Base-by-base conservation (phyloP, 2,888 invertebrate genomes). In the Agonopterix alstromeriana region DNA sequence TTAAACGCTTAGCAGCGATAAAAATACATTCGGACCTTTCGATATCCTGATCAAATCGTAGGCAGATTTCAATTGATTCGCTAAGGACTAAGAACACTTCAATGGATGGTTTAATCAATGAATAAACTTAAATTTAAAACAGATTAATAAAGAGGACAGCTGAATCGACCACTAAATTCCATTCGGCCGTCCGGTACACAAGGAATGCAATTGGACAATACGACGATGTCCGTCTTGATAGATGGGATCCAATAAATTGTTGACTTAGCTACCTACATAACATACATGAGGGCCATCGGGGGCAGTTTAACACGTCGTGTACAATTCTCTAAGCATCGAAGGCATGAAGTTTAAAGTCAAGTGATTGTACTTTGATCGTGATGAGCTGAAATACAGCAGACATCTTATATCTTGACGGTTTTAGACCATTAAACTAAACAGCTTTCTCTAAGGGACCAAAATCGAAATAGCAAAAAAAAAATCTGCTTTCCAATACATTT, bases 131-230 rank as follows among this genome's bases (percentile, higher is more conserved):
- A 56, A 60, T 66, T 56, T 61, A 56, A 64, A 63, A 64, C 58
- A 55, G 59, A 67, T 67, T 59, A 62, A 63, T 64, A 63, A 65
- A 53, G 53, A 54, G 54, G 62, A 63, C 64, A 56, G 57, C 47
- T 55, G 60, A 64, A 69, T 71, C 60, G 63, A 55, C 59, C 57
- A 67, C 57, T 68, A 67, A 74, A 80, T 78, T 73, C 73, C 62
- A 55, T 52, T 61, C 56, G 61, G 56, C 51, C 56, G 60, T 55
- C 56, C 41, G 55, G 59, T 53, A 57, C 58, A 63, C 57, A 53
- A 60, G 80, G 80, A 82, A 84, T 82, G 77, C 73, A 72, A 82
- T 82, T 67, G 75, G 73, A 80, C 77, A 74, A 76, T 74, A 67
- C 77, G 64, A 57, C 61, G 66, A 67, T 66, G 66, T 62, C 60